phyloP scores from a whole-genome alignment of 2,113 vertebrate species.

The Vimba vimba region DNA sequence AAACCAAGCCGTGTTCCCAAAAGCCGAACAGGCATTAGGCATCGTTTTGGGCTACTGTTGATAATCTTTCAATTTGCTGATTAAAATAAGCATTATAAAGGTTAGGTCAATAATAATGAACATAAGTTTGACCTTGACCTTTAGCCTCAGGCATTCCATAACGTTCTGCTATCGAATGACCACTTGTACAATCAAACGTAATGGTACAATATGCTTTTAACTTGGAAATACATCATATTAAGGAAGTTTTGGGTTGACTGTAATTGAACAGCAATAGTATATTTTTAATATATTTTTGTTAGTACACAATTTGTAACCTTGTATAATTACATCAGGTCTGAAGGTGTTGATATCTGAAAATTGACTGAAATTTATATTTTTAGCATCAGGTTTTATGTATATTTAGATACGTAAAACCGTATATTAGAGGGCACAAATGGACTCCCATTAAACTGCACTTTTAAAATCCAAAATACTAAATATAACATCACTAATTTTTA shows the following conservation, averaged over 20 bases:
- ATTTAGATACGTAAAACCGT: background rate
- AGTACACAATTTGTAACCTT: background rate
- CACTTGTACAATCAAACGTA: background rate
- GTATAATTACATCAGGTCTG: background rate
- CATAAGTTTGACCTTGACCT: background rate
- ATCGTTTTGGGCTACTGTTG: background rate
- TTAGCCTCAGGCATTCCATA: background rate
- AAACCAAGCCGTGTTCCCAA: background rate
- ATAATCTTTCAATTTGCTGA: background rate
- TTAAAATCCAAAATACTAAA: background rate
- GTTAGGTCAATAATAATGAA: background rate
- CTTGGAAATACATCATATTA: background rate
- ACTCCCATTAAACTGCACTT: background rate
- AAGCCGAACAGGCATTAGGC: background rate
- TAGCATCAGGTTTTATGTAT: background rate
- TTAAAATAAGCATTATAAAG: background rate
- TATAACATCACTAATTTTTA: background rate
- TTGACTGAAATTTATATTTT: background rate
- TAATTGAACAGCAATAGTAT: background rate
- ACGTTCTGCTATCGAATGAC: background rate
- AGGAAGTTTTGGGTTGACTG: background rate
- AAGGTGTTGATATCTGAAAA: background rate
- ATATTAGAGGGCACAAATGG: background rate
- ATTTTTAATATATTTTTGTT: background rate
- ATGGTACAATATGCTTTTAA: background rate